Conservation (phyloP, 1,140 invertebrate genomes). For the Archegozetes longisetosus region DNA sequence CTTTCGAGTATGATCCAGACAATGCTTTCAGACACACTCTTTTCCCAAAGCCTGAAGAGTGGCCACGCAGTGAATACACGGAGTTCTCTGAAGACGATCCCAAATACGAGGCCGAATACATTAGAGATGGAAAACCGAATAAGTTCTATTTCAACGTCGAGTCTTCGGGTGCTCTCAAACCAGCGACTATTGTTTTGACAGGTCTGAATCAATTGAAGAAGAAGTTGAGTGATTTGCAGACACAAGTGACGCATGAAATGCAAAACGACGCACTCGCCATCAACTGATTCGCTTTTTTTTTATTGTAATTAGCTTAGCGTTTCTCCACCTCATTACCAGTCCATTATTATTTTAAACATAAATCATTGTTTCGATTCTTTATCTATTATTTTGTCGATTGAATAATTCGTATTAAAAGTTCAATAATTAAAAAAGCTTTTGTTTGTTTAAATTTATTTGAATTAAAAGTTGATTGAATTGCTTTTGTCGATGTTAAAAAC, state of each 20-base stretch:
- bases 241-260: conserved; percentile 41
- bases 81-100: conserved; percentile 65
- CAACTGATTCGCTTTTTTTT: neutral
- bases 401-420: no score
- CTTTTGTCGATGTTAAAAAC: no score
- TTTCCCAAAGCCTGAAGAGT: conserved; percentile 94
- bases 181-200: conserved; percentile 93
- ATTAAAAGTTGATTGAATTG: no score
- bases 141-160: conserved; percentile 97
- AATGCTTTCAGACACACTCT: conserved; percentile 91
- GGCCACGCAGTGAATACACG: conserved; percentile 95
- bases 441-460: no score
- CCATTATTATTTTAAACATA: no score
- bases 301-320: no score
- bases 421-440: no score
- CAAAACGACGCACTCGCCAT: conserved; percentile 12
- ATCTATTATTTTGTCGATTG: no score
- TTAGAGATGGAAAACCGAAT: conserved; percentile 83
- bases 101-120: conserved; percentile 61
- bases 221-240: conserved; percentile 88
- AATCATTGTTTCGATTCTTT: no score
- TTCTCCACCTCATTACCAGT: no score
- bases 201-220: conserved; percentile 83
- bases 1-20: conserved; percentile 99
- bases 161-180: conserved; percentile 76